Evolutionary conservation across 2,113 vertebrate genomes (phyloP).

Genomic region (Saccopteryx leptura): DNA sequence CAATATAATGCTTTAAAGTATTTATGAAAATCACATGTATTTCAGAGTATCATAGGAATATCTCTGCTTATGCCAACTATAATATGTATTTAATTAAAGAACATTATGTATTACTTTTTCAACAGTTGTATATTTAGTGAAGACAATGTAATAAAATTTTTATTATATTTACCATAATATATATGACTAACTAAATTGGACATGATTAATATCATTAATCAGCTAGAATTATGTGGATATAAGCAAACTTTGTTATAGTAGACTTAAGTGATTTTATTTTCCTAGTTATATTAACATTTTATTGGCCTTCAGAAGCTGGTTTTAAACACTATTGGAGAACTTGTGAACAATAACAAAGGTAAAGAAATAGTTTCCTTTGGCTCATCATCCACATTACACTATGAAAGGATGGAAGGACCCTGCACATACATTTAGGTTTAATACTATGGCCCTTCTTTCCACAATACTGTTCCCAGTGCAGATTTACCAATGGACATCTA

Average conservation of each 20-base stretch:
- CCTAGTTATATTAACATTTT: not conserved
- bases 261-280: not conserved
- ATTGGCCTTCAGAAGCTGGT: not conserved
- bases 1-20: slow-evolving; percentile 13
- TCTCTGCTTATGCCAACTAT: not conserved
- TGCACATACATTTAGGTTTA: not conserved
- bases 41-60: slow-evolving; percentile 30
- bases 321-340: not conserved
- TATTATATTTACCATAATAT: not conserved
- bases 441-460: not conserved
- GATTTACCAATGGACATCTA: not conserved
- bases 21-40: slow-evolving; percentile 64
- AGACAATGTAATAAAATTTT: not conserved
- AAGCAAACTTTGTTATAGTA: not conserved
- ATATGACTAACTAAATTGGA: slow-evolving; percentile 27
- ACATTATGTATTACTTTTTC: not conserved
- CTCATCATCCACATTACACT: not conserved
- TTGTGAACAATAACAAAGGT: not conserved
- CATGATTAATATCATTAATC: not conserved
- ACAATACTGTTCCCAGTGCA: not conserved
- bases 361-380: slow-evolving; percentile 9
- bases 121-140: slow-evolving; percentile 44
- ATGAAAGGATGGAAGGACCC: not conserved
- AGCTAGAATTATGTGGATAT: not conserved
- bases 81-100: slow-evolving; percentile 47